Evolutionary conservation across 2,888 invertebrate genomes (phyloP).

Genomic region (Scaptomyza tumidula): DNA sequence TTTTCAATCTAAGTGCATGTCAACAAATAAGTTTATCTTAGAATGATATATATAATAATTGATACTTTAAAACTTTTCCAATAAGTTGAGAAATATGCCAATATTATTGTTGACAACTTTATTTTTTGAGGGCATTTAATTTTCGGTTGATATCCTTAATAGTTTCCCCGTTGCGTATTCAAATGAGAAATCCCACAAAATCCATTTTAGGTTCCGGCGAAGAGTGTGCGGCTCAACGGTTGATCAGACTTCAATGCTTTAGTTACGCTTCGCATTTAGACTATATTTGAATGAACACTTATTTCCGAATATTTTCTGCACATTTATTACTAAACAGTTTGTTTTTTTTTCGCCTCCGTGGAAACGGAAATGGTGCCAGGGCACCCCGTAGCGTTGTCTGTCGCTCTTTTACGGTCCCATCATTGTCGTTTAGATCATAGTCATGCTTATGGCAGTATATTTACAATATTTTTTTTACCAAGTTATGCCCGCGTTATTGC

Average conservation of each 20-base stretch:
- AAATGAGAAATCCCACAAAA: constrained; percentile 68
- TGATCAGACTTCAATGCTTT: constrained; percentile 42
- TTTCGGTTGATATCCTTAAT: constrained; percentile 1
- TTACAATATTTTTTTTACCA: constrained; percentile 3
- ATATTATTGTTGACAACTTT: background rate
- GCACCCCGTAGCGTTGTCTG: constrained; percentile 49
- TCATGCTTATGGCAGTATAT: background rate
- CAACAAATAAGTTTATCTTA: background rate
- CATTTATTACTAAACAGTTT: constrained; percentile 66
- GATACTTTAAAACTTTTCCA: background rate
- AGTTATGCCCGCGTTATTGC: background rate
- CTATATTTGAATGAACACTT: constrained; percentile 57
- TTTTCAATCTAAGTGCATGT: background rate
- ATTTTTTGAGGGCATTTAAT: constrained; percentile 35
- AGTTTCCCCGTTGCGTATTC: constrained; percentile 59
- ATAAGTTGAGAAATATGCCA: background rate
- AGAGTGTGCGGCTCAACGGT: constrained; percentile 19
- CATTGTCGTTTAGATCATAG: constrained; percentile 5
- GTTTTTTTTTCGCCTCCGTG: constrained; percentile 3
- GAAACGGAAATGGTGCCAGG: constrained; percentile 57
- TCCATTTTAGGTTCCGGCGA: constrained; percentile 70
- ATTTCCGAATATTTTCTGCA: constrained; percentile 71
- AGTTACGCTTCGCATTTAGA: constrained; percentile 25
- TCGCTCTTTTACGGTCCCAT: background rate
- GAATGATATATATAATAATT: background rate